Evolutionary conservation across 2,797 vertebrate species (phyloP), one percentile per base, ranked within the genome.

Genomic region (Poliocrania exsul): DNA sequence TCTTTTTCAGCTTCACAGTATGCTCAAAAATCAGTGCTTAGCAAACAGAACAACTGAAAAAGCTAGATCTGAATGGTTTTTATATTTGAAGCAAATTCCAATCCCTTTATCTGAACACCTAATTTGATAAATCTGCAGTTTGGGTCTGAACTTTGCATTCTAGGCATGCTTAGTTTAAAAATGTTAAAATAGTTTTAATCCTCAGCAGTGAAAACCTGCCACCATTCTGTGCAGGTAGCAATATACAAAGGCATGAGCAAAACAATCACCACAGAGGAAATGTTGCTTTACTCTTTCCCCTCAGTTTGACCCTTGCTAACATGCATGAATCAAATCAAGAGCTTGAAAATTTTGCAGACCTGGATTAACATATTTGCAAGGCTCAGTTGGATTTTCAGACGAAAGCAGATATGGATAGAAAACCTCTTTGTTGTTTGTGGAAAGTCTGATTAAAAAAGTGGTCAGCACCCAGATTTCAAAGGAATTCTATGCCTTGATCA

Each of bases 391-490:
- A 94, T 95, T 96, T 96, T 89, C n/a, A 90, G 7, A 35, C 94
- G 95, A 88, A 96, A 95, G 90, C 46, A 94, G 85, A 81, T 95
- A 96, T 72, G 49, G 93, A 92, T 96, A 95, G 74, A 93, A 97
- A 95, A 93, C 57, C 33, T 13, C 60, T 96, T 95, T 97, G 89
- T 87, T 97, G 93, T 96, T 97, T 95, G 86, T 94, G 60, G 78
- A 86, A 88, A 80, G 75, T 71, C 71, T 75, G 84, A 96, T 97
- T 97, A 97, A 98, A 97, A 97, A 97, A 97, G 92, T 97, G 97
- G 94, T 65, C 92, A 92, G 92, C 97, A 98, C 92, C 97, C 97
- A 95, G 97, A 96, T 96, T 97, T 97, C 96, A 96, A 95, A 96
- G 80, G 25, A 60, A 74, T 93, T 84, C 49, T 92, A 67, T 78